A percentile compares a stretch with the other conserved stretches of the same genome.
Conservation (phyloP, 2,797 vertebrate genomes). For the Pteropus rufus region DNA sequence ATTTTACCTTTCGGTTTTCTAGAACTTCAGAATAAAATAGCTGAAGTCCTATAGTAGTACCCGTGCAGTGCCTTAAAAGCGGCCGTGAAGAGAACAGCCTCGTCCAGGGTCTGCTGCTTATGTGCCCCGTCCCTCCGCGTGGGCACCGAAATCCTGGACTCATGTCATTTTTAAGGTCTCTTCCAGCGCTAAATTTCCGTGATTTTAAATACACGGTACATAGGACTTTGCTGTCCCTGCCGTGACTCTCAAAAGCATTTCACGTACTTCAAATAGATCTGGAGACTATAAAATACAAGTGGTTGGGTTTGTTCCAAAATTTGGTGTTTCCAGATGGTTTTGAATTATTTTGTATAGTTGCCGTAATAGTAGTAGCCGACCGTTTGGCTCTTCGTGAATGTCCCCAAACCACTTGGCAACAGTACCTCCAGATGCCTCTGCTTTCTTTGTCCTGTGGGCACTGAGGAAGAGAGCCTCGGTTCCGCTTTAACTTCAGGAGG, state of each 20-base stretch:
- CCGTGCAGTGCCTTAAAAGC: not conserved
- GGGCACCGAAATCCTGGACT: not conserved
- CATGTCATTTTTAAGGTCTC: not conserved
- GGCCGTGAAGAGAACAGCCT: not conserved
- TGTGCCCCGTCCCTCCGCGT: too few species aligned
- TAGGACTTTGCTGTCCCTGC: not conserved
- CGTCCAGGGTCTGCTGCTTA: not conserved
- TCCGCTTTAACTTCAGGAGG: not conserved
- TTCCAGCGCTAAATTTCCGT: not conserved
- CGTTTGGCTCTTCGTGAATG: not conserved
- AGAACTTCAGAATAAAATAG: not conserved
- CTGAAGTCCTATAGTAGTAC: not conserved
- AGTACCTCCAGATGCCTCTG: not conserved
- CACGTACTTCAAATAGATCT: not conserved
- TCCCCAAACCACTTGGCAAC: not conserved
- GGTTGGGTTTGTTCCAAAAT: not conserved
- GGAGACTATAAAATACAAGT: not conserved
- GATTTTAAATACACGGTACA: not conserved
- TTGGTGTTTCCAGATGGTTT: conserved; percentile 1
- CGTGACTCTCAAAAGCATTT: not conserved
- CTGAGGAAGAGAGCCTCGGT: not conserved
- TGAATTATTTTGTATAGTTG: not conserved
- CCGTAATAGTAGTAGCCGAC: not conserved
- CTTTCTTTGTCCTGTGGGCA: not conserved
- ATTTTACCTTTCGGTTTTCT: not conserved